Evolutionary conservation across 1,140 invertebrate species (phyloP), one percentile per base, ranked within the genome.

Genomic region (Glossosoma conforme): DNA sequence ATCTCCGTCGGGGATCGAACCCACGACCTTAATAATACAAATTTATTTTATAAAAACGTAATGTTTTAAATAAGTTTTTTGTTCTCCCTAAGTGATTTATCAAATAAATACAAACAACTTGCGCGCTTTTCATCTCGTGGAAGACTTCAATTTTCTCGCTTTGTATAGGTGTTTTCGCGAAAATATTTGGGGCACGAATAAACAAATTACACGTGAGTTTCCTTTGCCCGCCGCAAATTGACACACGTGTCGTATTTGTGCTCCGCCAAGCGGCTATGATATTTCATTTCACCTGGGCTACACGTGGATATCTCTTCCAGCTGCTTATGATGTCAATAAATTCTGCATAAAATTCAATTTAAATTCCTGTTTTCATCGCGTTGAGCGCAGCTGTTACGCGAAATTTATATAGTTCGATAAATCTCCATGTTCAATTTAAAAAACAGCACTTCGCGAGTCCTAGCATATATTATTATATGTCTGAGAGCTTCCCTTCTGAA

Each of bases 291-390:
- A 28, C 32, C 42, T 17, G 24, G 25, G 42, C n/a, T n/a, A 44
- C 42, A 44, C 42, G 42, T 28, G 33, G 20, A 33, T 20, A 48
- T 48, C 35, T 35, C 32, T 14, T 38, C 36, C 36, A 38, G n/a
- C 15, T 18, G 22, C 49, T 52, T 52, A 52, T 52, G 49, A 44
- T 52, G 42, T 52, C 49, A 41, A 52, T 52, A 52, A 52, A 52
- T 52, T 52, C 35, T 44, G 49, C 49, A 52, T 52, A 52, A 52
- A 43, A 52, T 52, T 52, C 49, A 52, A 52, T 52, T 52, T 52
- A 52, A 52, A 52, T 44, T 52, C 42, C 24, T 35, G 41, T 36
- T 52, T 52, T 44, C 49, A 32, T 52, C 49, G 37, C 33, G 40
- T 22, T 35, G 30, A 35, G 19, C 24, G 32, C 49, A 52, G 49